Conservation (phyloP, 2,797 vertebrate genomes). For the Pyrocephalus nanus region DNA sequence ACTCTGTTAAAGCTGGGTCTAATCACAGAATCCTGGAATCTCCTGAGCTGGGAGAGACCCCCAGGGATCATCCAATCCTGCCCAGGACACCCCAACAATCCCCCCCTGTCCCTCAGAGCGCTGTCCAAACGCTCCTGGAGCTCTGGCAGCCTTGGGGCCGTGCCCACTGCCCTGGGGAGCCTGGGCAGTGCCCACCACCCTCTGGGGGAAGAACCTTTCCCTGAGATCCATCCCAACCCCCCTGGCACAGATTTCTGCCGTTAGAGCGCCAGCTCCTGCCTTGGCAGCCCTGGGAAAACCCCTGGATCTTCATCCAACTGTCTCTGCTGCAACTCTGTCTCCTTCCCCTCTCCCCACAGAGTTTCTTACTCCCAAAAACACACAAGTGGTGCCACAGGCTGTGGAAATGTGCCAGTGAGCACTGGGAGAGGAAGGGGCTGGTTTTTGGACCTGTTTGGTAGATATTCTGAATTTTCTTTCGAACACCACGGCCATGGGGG, state of each 20-base stretch:
- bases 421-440: neutral
- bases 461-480: neutral
- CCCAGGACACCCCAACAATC: neutral
- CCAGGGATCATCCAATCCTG: accelerated
- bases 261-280: neutral
- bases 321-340: neutral
- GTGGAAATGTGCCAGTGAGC: neutral
- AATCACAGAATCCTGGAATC: neutral
- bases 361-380: neutral
- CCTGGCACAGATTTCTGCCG: neutral
- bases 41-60: neutral
- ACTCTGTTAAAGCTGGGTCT: accelerated
- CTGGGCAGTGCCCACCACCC: neutral
- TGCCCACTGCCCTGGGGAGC: neutral
- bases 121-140: neutral
- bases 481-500: accelerated
- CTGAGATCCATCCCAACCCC: neutral
- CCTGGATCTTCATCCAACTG: neutral
- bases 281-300: neutral
- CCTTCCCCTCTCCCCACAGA: neutral
- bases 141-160: neutral
- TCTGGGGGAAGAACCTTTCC: neutral
- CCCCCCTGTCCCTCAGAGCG: neutral
- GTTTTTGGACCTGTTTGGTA: neutral
- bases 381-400: neutral